Percentiles rank a stretch among this genome's conserved stretches.
phyloP scores from a whole-genome alignment of 1,140 invertebrate genomes.

The Rhagoletis pomonella region DNA sequence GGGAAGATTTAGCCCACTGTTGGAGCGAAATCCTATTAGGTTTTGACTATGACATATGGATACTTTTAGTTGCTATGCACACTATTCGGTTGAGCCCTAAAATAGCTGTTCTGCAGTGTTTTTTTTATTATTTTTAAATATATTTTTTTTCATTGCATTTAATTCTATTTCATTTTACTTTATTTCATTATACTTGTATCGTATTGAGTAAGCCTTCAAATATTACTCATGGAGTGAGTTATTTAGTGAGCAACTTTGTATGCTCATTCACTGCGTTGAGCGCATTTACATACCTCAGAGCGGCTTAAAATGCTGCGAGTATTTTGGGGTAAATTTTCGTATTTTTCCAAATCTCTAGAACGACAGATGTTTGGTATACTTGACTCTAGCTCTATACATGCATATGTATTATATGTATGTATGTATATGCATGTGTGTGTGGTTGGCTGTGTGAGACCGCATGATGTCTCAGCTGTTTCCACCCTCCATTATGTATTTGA shows the following conservation, averaged over 20 bases:
- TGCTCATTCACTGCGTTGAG: background rate
- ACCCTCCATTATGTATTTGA: background rate
- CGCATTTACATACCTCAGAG: background rate
- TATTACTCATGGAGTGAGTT: background rate
- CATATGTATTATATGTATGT: background rate
- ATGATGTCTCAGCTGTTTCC: conserved; percentile 25
- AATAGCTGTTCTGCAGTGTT: background rate
- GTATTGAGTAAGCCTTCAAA: background rate
- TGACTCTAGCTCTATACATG: background rate
- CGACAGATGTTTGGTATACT: conserved; percentile 18
- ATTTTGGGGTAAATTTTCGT: background rate
- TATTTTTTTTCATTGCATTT: background rate
- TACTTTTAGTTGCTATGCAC: no score
- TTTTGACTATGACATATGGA: no score
- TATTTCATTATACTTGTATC: background rate
- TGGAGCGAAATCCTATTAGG: no score
- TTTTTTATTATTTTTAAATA: background rate
- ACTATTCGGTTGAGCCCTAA: no score
- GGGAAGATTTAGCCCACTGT: no score
- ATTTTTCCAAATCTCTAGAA: background rate
- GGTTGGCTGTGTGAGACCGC: background rate
- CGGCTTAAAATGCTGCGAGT: background rate
- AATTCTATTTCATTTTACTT: background rate
- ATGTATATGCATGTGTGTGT: background rate
- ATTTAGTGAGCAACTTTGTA: background rate